A percentile compares a stretch with the other conserved stretches of the same genome.
Evolutionary conservation across 2,888 invertebrate species (phyloP).

Genomic region (Drosophila basisetae): DNA sequence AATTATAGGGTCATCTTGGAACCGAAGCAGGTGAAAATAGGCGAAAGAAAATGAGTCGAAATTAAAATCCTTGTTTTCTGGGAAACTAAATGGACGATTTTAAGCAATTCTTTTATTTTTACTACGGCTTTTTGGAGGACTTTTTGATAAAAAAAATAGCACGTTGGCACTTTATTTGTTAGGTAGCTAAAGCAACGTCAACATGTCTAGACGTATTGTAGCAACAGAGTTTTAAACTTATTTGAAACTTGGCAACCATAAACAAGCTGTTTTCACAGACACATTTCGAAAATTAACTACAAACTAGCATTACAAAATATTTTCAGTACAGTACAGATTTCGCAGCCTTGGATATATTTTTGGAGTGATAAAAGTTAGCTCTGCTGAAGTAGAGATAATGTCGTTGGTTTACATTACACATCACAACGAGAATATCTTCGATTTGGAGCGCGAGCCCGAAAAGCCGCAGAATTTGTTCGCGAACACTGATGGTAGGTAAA

Average conservation of each 20-base stretch:
- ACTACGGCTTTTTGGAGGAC: neutral
- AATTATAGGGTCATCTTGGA: neutral
- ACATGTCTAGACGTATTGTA: slow-evolving; percentile 9
- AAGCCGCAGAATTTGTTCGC: neutral
- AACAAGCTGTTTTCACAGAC: slow-evolving; percentile 4
- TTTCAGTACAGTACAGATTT: slow-evolving; percentile 29
- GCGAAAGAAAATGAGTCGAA: neutral
- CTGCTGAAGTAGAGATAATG: slow-evolving; percentile 84
- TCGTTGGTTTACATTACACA: slow-evolving; percentile 88
- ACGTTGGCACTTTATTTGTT: neutral
- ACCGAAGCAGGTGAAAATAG: neutral
- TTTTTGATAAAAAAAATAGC: neutral
- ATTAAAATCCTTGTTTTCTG: neutral
- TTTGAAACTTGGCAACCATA: slow-evolving; percentile 39
- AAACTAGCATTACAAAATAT: slow-evolving; percentile 28
- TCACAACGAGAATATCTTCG: slow-evolving; percentile 89
- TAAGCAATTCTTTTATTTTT: neutral
- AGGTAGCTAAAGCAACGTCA: slow-evolving; percentile 36
- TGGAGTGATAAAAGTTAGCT: neutral
- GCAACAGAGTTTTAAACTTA: slow-evolving; percentile 21
- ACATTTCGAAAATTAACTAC: slow-evolving; percentile 1
- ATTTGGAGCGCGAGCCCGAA: slow-evolving; percentile 74
- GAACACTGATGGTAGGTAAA: slow-evolving; percentile 10
- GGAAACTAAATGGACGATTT: neutral
- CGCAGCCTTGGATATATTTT: slow-evolving; percentile 24